Conservation (phyloP, 2,888 invertebrate genomes). For the Nudaria mundana region DNA sequence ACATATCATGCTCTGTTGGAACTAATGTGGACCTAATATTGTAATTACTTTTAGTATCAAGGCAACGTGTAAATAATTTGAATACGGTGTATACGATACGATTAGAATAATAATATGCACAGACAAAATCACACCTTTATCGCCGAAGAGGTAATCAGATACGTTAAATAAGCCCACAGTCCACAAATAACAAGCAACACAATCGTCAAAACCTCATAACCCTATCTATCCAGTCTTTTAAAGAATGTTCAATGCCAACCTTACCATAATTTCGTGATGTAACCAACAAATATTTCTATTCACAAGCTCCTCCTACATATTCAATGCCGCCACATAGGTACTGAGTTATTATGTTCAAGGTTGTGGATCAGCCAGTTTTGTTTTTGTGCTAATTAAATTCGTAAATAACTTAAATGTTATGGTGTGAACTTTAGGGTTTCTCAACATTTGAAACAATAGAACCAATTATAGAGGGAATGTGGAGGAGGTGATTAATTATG, state of each 20-base stretch:
- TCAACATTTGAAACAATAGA: slow-evolving; percentile 26
- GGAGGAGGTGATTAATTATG: slow-evolving; percentile 3
- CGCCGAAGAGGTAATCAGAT: no score
- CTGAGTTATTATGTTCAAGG: slow-evolving; percentile 33
- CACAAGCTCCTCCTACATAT: slow-evolving; percentile 19
- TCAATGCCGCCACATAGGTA: slow-evolving; percentile 31
- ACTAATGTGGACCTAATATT: slow-evolving; percentile 17
- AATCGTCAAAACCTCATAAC: no score
- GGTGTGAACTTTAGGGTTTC: slow-evolving; percentile 26
- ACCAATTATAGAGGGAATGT: slow-evolving; percentile 5
- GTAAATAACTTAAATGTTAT: slow-evolving; percentile 20
- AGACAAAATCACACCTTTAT: no score
- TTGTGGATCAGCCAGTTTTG: slow-evolving; percentile 20
- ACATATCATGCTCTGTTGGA: slow-evolving; percentile 14
- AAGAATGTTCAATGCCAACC: no score
- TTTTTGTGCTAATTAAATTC: slow-evolving; percentile 21
- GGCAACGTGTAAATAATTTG: slow-evolving; percentile 25
- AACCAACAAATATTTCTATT: slow-evolving; percentile 11
- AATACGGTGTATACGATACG: slow-evolving; percentile 13
- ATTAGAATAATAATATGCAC: no score
- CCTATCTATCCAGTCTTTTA: no score
- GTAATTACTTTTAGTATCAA: slow-evolving; percentile 26
- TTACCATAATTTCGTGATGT: slow-evolving; percentile 6
- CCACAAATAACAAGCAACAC: not conserved
- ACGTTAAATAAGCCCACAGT: no score